Evolutionary conservation across 2,797 vertebrate genomes (phyloP).

Genomic region (Momotus momota): DNA sequence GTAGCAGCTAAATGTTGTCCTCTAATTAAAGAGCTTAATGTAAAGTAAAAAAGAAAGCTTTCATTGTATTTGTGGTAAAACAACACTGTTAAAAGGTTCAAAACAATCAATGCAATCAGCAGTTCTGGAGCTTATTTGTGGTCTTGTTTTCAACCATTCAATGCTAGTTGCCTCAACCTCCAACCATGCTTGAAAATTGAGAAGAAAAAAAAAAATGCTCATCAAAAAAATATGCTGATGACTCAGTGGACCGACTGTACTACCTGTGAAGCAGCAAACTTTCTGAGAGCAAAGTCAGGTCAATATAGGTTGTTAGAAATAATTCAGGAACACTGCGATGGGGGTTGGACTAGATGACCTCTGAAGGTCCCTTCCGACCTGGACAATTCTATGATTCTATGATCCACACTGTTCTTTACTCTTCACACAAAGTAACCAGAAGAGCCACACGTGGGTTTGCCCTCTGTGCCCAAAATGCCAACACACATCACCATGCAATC

Average conservation of each 20-base stretch:
- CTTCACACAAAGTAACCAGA: not conserved
- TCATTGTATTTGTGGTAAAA: constrained; percentile 25
- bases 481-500: not conserved
- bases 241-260: not conserved
- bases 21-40: constrained; percentile 51
- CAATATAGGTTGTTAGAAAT: accelerated
- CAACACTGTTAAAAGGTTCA: constrained; percentile 8
- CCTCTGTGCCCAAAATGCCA: not conserved
- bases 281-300: not conserved
- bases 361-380: too few relatives aligned
- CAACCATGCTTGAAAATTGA: not conserved
- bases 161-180: not conserved
- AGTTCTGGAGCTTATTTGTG: not conserved
- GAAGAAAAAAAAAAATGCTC: not conserved
- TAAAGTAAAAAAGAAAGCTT: not conserved
- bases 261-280: not conserved
- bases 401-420: not conserved
- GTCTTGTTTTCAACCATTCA: not conserved
- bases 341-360: too few relatives aligned
- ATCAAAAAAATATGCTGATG: not conserved
- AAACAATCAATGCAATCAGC: constrained; percentile 39
- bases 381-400: too few relatives aligned
- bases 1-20: not conserved
- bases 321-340: not conserved
- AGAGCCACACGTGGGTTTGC: not conserved